These are phyloP conservation scores for Apus apus DNA, from an alignment of 2,113 vertebrate species.

Conservation along the genomic window DNA sequence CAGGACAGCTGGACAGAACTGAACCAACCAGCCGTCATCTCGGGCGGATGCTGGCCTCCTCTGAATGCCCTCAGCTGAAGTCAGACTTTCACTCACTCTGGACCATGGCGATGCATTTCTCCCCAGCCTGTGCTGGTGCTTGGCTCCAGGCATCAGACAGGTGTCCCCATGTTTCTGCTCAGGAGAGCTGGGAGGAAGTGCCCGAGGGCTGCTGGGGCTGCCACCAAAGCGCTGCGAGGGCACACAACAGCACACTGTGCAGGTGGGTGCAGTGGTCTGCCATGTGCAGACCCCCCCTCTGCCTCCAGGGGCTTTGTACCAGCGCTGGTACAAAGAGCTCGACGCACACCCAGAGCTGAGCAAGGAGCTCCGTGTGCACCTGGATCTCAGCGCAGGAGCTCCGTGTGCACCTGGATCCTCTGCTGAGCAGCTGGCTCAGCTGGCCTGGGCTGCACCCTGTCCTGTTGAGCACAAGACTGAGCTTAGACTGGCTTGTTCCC, in stretches of 20 bases:
- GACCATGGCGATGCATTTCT: neutral
- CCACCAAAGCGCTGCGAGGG: neutral
- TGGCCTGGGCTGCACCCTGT: neutral
- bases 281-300: neutral
- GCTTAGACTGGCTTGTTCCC: neutral
- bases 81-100: neutral
- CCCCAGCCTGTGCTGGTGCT: neutral
- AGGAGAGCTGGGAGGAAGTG: neutral
- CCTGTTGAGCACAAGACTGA: neutral
- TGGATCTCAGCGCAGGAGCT: neutral
- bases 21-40: neutral
- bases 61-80: neutral
- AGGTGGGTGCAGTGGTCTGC: neutral
- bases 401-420: too few species aligned
- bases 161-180: neutral
- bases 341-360: too few species aligned
- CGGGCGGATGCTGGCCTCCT: neutral
- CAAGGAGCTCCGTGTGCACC: neutral
- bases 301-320: neutral
- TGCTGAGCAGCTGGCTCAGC: neutral
- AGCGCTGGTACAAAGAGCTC: neutral
- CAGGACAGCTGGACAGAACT: neutral
- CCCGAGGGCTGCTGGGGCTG: neutral
- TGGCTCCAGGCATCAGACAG: neutral
- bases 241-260: accelerated